Percentiles rank a stretch among this genome's conserved stretches.
Conservation (phyloP, 1,140 invertebrate genomes). For the Eupristina koningsbergeri region DNA sequence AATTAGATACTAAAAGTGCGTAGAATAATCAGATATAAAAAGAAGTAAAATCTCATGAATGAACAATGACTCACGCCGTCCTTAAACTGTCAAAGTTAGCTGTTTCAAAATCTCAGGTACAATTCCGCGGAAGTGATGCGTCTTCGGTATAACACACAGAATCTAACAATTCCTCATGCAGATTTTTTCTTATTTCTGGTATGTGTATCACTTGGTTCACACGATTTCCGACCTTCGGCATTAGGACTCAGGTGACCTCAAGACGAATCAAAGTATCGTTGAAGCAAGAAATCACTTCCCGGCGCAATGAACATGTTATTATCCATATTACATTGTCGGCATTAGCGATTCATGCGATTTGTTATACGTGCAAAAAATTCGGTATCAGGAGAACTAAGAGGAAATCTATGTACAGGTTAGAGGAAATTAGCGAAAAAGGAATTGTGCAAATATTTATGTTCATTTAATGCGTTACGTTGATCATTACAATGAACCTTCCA, state of each 20-base stretch:
- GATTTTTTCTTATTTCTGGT: neutral
- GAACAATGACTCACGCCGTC: neutral
- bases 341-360: neutral
- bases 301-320: neutral
- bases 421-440: neutral
- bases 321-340: neutral
- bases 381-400: neutral
- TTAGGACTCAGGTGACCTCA: neutral
- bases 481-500: neutral
- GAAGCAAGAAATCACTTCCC: neutral
- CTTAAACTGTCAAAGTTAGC: too few relatives aligned
- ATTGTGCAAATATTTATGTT: neutral
- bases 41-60: neutral
- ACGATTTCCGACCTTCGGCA: neutral
- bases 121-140: neutral
- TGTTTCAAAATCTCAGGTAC: neutral
- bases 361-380: neutral
- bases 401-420: neutral
- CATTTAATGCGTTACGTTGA: neutral
- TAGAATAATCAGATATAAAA: neutral
- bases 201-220: too few relatives aligned
- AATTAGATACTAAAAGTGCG: neutral
- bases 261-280: neutral
- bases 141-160: neutral
- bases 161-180: neutral